Base-by-base conservation (phyloP, 2,888 invertebrate genomes). In the Plagodis dolabraria region DNA sequence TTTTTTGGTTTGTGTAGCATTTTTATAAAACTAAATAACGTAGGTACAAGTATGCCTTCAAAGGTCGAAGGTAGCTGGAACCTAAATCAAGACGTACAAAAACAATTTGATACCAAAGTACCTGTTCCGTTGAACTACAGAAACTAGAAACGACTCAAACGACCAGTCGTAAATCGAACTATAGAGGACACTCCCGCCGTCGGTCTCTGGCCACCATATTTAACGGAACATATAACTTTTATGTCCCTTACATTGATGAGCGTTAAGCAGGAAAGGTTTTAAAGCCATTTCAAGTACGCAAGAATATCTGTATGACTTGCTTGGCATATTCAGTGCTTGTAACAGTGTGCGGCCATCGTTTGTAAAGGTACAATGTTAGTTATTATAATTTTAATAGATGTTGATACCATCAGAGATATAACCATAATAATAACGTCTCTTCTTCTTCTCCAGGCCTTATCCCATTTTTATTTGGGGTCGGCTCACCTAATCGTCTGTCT, bases 181-280 rank as follows among this genome's bases (percentile, higher is more conserved):
- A 76, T 74, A 80, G 77, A 75, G 70, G 80, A 77, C 82, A 79
- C 80, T 76, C 81, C 81, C 73, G 74, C 67, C 50, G 68, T 67
- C 74, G 65, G 65, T 65, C 65, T 67, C 65, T 67, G 74, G 72
- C 70, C 67, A 42, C 45, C 55, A 71, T 79, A 81, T 80, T 84
- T 78, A 80, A 82, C 83, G 82, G 84, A 82, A 83, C 77, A 72
- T 74, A 73, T 77, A 75, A 80, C 74, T 83, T 89, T 89, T 85
- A 86, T 85, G 85, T 79, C 82, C 79, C 81, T 82, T 81, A 84
- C 86, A 85, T 86, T 86, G 88, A 87, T 84, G 84, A 85, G 80
- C 79, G 72, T 83, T 68, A 76, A 80, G 79, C 72, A 71, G 70
- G 72, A 75, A 70, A 82, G 79, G 75, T 79, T 76, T 74, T 64